A percentile compares a stretch with the other conserved stretches of the same genome.
These are phyloP conservation scores for Hydrotaea diabolus DNA, from an alignment of 2,888 invertebrate genomes.

Conservation along the genomic window DNA sequence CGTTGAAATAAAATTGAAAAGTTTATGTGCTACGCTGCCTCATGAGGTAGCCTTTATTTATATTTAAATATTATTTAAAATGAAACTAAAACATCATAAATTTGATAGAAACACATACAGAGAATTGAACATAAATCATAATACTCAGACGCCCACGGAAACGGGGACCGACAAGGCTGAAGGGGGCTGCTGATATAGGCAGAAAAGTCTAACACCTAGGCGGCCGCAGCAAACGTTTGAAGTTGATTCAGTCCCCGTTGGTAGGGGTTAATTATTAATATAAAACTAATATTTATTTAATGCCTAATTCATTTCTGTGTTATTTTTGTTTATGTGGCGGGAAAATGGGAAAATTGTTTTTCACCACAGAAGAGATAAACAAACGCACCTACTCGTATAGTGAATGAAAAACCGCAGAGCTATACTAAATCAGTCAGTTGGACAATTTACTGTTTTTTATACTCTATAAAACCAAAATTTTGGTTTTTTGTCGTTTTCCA, in stretches of 20 bases:
- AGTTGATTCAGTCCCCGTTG: background rate
- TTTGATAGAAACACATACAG: background rate
- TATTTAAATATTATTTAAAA: slow-evolving; percentile 5
- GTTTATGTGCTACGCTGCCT: background rate
- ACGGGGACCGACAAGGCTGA: background rate
- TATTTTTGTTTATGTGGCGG: background rate
- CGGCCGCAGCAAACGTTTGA: background rate
- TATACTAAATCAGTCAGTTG: background rate
- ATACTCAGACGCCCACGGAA: background rate
- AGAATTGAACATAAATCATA: slow-evolving; percentile 17
- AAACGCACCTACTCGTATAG: no score
- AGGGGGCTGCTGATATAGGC: background rate
- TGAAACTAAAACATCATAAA: slow-evolving; percentile 18
- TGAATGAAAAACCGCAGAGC: background rate
- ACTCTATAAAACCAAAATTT: background rate
- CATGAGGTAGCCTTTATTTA: slow-evolving; percentile 8
- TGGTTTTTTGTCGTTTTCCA: background rate
- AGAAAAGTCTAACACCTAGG: background rate
- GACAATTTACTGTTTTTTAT: background rate
- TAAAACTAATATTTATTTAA: background rate
- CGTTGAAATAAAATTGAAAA: background rate
- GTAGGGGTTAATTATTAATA: slow-evolving; percentile 16
- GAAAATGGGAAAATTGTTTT: background rate
- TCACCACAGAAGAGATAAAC: no score
- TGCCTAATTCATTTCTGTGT: background rate